A percentile compares a stretch with the other conserved stretches of the same genome.
Evolutionary conservation across 92 coral and sea anemone species (phyloP).

Genomic region (Metridium senile): DNA sequence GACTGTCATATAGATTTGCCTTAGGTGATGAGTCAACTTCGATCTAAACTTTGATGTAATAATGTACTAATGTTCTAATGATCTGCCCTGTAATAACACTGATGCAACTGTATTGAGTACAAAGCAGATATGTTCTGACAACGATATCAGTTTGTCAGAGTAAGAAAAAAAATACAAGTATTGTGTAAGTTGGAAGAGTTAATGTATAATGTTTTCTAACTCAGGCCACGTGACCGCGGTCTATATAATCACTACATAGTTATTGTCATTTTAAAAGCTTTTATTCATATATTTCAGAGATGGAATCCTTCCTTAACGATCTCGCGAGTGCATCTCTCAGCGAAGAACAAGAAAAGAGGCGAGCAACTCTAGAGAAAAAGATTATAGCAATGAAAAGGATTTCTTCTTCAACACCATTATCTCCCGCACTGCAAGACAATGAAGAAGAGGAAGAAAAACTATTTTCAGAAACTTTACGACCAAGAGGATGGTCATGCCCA

Average conservation of each 20-base stretch:
- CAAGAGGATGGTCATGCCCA: slow-evolving; percentile 2
- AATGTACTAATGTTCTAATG: no score
- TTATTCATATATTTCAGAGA: slow-evolving; percentile 15
- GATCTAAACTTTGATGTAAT: no score
- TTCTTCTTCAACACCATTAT: slow-evolving; percentile 5
- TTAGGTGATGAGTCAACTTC: not conserved
- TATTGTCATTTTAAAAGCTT: not conserved
- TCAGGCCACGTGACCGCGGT: no score
- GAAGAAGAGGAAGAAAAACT: not conserved
- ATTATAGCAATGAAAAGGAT: slow-evolving; percentile 4
- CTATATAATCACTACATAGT: no score
- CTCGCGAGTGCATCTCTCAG: slow-evolving; percentile 30
- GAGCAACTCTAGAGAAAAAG: slow-evolving; percentile 29
- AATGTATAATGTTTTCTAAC: no score
- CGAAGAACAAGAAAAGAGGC: slow-evolving; percentile 24
- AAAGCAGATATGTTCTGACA: no score
- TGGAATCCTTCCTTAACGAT: slow-evolving; percentile 26
- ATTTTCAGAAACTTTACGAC: not conserved
- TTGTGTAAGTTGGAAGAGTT: no score
- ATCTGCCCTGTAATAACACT: no score
- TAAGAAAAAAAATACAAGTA: no score
- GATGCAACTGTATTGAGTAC: no score
- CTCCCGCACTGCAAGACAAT: not conserved
- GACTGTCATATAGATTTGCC: not conserved
- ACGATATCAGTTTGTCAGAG: no score